These are phyloP conservation scores for Phallusia fumigata DNA, from an alignment of 23 tunicate species.

Conservation along the genomic window DNA sequence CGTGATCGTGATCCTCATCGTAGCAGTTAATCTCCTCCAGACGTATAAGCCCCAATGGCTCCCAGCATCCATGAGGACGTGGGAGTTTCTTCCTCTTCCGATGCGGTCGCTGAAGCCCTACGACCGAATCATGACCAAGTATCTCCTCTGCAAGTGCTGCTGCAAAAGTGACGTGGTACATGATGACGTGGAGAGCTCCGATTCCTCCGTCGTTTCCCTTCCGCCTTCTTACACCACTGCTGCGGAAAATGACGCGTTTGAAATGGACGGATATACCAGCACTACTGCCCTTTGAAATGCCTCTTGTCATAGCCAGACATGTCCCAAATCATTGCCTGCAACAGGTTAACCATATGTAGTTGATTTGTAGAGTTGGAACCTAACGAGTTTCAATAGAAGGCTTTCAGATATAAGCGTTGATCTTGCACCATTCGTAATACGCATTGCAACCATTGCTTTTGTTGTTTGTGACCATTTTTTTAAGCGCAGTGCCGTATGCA, in stretches of 20 bases:
- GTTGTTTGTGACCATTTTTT: too few relatives aligned
- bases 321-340: too few relatives aligned
- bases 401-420: too few relatives aligned
- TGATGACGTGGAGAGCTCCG: neutral
- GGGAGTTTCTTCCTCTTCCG: constrained; percentile 73
- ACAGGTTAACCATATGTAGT: too few relatives aligned
- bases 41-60: constrained; percentile 49
- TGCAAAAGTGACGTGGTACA: constrained; percentile 8
- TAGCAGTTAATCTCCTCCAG: constrained; percentile 58
- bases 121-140: constrained; percentile 57
- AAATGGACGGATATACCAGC: neutral
- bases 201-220: neutral
- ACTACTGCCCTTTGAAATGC: neutral
- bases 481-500: too few relatives aligned
- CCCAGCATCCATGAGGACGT: constrained; percentile 52
- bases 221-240: neutral
- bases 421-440: too few relatives aligned
- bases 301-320: too few relatives aligned
- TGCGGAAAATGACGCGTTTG: neutral
- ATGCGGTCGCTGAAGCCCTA: constrained; percentile 76
- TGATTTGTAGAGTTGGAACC: too few relatives aligned
- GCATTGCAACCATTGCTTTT: too few relatives aligned
- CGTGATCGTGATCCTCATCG: constrained; percentile 40
- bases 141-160: constrained; percentile 62
- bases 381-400: too few relatives aligned